Evolutionary conservation across 2,113 vertebrate genomes (phyloP), one percentile per base, ranked within the genome.

Genomic region (Fukomys damarensis): DNA sequence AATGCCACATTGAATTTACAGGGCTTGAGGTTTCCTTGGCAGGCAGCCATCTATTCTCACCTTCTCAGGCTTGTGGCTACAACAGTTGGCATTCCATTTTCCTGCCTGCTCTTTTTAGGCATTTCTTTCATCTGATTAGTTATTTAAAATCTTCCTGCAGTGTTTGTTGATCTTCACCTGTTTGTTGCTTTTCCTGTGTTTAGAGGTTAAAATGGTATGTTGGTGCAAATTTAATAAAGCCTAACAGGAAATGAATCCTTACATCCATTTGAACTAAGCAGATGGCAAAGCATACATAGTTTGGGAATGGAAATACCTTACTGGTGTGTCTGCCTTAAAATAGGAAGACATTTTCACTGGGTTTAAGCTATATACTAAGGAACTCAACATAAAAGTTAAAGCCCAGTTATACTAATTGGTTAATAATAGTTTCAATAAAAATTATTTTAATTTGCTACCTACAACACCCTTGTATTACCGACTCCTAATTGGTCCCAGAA

Each of bases 121-220:
- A 61, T 79, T 96, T 82, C 88, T 96, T 97, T 87, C 96, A 96
- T 95, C 92, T 97, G 97, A 98, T 97, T 96, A 98, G 95, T 96
- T 94, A 97, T 94, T 98, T 95, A 97, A 94, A 97, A 95, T 79
- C 92, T 96, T 96, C 95, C 96, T 97, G 92, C 95, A 86, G 87
- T 86, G 89, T 97, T 97, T 96, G 96, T 95, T 98, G 97, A 95
- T 97, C 97, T 96, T 96, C 90, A 98, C 97, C 97, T 98, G 85
- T 96, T 98, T 96, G 96, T 96, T 98, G 93, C 92, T 95, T 97
- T 98, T 95, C 93, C 90, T 97, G 81, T 96, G 77, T 97, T 96
- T 96, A 79, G 96, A 96, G 93, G 97, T 97, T 97, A 97, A 96
- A 97, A 96, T 94, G 90, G 61, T 96, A 58, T 97, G 95, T 96